These are phyloP conservation scores for Scyliorhinus canicula DNA, from an alignment of 2,797 vertebrate species.

Conservation along the genomic window DNA sequence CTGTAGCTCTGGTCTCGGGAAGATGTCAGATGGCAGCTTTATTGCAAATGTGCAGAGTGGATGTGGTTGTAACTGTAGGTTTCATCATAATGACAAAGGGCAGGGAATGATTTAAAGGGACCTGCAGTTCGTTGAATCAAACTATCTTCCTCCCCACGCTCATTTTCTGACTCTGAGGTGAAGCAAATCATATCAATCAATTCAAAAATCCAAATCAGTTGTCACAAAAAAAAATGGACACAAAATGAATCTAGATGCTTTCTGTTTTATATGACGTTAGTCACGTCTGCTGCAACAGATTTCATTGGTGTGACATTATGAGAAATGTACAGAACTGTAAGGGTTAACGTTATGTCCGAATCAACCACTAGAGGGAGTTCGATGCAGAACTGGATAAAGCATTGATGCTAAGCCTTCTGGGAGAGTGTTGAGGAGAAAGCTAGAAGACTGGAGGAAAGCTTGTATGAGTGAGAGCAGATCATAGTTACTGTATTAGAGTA, in stretches of 20 bases:
- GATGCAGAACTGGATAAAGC: too few species aligned
- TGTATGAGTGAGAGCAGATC: too few species aligned
- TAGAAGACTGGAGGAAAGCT: too few species aligned
- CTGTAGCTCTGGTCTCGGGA: not conserved
- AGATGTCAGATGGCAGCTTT: constrained; percentile 23
- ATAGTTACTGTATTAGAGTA: too few species aligned
- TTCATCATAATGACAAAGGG: not conserved
- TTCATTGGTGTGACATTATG: too few species aligned
- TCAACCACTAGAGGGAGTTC: too few species aligned
- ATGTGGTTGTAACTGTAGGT: not conserved
- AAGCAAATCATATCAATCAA: not conserved
- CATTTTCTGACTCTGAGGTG: not conserved
- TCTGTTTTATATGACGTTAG: not conserved
- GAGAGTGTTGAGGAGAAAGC: too few species aligned
- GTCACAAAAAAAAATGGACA: not conserved
- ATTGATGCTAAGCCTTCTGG: too few species aligned
- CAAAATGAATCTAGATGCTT: not conserved
- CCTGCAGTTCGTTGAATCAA: not conserved
- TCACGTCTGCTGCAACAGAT: not conserved
- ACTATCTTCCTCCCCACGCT: not conserved
- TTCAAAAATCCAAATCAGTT: not conserved
- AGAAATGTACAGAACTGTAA: too few species aligned
- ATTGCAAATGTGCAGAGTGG: constrained; percentile 5
- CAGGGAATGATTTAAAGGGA: not conserved
- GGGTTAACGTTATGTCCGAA: too few species aligned